Conservation (phyloP, 2,113 vertebrate species). For the Gymnarchus niloticus region DNA sequence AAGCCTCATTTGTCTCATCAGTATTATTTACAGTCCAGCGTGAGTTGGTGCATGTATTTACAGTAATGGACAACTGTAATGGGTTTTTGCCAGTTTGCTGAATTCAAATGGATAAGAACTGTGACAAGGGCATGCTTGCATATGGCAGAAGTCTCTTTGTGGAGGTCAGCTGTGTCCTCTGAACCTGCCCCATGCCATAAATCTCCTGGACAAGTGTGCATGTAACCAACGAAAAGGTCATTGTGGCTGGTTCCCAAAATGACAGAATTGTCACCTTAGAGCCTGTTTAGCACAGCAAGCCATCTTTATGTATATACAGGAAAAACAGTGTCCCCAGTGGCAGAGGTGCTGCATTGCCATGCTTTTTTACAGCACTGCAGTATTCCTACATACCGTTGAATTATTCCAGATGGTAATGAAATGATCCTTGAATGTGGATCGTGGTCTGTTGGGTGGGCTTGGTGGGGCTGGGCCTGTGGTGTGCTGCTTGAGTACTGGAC, state of each 20-base stretch:
- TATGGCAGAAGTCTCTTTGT: background rate
- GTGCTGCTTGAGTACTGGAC: constrained; percentile 34
- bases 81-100: background rate
- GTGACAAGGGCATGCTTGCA: background rate
- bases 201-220: background rate
- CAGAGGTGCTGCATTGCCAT: constrained; percentile 23
- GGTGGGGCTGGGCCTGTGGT: constrained; percentile 13
- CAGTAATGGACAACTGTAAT: background rate
- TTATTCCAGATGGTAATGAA: background rate
- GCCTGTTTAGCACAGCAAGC: constrained; percentile 23
- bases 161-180: background rate
- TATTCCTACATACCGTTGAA: background rate
- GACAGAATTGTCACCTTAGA: background rate
- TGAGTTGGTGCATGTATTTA: background rate
- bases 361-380: constrained; percentile 3
- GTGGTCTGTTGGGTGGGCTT: constrained; percentile 31
- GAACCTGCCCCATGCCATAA: background rate
- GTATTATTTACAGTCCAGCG: background rate
- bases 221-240: background rate
- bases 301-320: constrained; percentile 7
- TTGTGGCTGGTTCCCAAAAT: background rate
- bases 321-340: constrained; percentile 26
- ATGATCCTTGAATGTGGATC: background rate
- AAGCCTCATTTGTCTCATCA: background rate
- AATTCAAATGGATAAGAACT: background rate